Evolutionary conservation across 2,888 invertebrate genomes (phyloP).

Genomic region (Eilema sororculum): DNA sequence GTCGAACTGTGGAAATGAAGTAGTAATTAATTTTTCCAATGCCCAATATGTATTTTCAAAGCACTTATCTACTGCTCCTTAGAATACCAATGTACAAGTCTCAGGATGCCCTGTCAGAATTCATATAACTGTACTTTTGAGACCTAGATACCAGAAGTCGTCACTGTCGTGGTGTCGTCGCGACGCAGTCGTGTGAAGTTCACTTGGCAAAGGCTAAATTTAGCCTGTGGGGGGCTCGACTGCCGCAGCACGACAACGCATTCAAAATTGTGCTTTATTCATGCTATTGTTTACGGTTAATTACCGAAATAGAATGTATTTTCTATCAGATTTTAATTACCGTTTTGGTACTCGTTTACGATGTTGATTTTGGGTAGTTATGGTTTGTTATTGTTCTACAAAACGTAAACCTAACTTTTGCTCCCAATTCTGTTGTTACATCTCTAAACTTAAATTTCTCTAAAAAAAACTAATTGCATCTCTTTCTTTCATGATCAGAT

Average conservation of each 20-base stretch:
- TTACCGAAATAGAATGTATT: conserved; percentile 23
- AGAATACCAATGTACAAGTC: background rate
- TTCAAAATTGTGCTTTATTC: conserved; percentile 29
- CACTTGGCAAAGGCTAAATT: conserved; percentile 52
- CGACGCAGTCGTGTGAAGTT: conserved; percentile 17
- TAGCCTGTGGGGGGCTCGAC: conserved; percentile 58
- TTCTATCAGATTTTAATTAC: background rate
- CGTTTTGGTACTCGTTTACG: background rate
- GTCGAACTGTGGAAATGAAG: too few relatives aligned
- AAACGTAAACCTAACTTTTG: background rate
- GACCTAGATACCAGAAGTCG: conserved; percentile 20
- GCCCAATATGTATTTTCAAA: too few relatives aligned
- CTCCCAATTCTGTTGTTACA: too few relatives aligned
- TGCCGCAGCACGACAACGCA: conserved; percentile 36
- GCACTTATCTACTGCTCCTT: background rate
- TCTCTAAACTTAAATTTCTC: too few relatives aligned
- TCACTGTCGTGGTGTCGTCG: background rate
- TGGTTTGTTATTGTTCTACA: background rate
- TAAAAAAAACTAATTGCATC: too few relatives aligned
- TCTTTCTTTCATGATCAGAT: too few relatives aligned
- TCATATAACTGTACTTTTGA: conserved; percentile 15
- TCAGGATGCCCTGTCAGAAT: background rate
- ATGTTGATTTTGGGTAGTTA: background rate
- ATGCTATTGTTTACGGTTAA: conserved; percentile 25
- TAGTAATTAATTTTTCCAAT: too few relatives aligned